Evolutionary conservation across 2,888 invertebrate genomes (phyloP), one percentile per base, ranked within the genome.

Genomic region (Geotrupes spiniger): DNA sequence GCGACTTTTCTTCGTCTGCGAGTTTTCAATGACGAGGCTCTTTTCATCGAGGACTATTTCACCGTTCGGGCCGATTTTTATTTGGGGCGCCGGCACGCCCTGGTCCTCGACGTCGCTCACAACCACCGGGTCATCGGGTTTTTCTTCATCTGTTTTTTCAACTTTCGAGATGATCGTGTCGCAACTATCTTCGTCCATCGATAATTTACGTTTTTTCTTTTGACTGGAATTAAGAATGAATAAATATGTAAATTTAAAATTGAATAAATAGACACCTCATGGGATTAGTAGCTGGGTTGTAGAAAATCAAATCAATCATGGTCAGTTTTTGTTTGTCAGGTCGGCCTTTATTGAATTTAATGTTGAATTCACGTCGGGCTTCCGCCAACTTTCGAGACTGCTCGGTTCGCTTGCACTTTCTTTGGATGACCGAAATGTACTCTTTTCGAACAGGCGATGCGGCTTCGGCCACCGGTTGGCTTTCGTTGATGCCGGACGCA

Each of bases 281-380:
- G 2, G 89, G 89, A 73, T 88, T 89, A 8, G 80, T 78, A 1
- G 76, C 70, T 2, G 94, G 94, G 75, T 95, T 95, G 74, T 91
- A 94, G 74, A 87, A 92, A 63, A 95, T 92, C 42, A 94, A 80
- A 73, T 95, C 94, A 59, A 89, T 87, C 92, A 96, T 94, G 36
- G 89, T 93, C 57, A 95, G 79, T 54, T 77, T 76, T 0, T 81
- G 78, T 46, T 85, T 83, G 57, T 85, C 84, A 0, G 82, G 81
- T 46, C 69, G 65, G 49, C 73, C 74, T 31, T 75, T 69, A 40
- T 75, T 75, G 62, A 78, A 78, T 57, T 77, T 78, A 17, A 72
- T 60, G 4, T 72, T 60, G 61, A 80, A 79, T 50, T 80, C 78
- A 37, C 75, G 73, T 54, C 77, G 71, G 12, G 81, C 78, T 63